Conservation (phyloP, 2,888 invertebrate genomes). For the Strigamia transsilvanica region DNA sequence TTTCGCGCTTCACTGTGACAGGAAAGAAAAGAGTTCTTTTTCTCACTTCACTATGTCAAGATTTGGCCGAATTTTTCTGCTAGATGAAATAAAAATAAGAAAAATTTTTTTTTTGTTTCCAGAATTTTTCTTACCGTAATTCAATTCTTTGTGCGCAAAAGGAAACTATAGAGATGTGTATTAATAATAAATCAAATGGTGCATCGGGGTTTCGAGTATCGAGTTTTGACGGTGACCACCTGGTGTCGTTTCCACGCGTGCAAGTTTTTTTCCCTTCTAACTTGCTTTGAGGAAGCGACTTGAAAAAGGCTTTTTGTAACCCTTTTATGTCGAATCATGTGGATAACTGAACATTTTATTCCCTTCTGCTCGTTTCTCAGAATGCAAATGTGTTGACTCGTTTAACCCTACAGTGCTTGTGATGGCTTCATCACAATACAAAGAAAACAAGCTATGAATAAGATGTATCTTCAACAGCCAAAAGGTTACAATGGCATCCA, state of each 20-base stretch:
- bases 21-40: background rate
- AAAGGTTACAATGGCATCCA: background rate
- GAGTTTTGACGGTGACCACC: slow-evolving; percentile 35
- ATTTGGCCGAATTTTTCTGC: too few species aligned
- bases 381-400: slow-evolving; percentile 22
- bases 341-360: slow-evolving; percentile 21
- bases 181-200: slow-evolving; percentile 37
- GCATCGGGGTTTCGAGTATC: slow-evolving; percentile 31
- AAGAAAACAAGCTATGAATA: slow-evolving; percentile 17
- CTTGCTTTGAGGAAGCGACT: background rate
- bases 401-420: slow-evolving; percentile 20
- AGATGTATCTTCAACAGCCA: background rate
- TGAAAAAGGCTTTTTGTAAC: slow-evolving; percentile 7
- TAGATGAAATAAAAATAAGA: background rate
- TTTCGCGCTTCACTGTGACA: slow-evolving; percentile 26
- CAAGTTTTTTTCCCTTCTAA: background rate
- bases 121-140: background rate
- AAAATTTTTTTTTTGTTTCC: background rate
- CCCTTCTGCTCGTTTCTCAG: slow-evolving; percentile 15
- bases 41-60: background rate
- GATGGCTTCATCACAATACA: slow-evolving; percentile 26
- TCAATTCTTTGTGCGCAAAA: background rate
- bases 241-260: slow-evolving; percentile 22
- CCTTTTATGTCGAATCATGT: slow-evolving; percentile 26
- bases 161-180: background rate